Conservation (phyloP, 2,888 invertebrate species). For the Scaptomyza reducta region DNA sequence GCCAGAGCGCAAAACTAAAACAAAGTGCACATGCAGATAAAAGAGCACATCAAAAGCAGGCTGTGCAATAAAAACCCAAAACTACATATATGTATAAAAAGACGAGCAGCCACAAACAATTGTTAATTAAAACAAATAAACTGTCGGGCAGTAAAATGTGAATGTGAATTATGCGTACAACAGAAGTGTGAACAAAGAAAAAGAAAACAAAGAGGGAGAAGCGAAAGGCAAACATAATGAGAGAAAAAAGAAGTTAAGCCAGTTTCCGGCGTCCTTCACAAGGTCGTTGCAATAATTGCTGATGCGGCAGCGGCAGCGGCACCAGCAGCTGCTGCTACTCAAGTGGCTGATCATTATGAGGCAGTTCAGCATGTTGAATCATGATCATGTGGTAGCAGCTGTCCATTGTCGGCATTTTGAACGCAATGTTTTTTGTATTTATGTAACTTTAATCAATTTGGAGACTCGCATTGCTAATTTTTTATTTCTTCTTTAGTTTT, state of each 20-base stretch:
- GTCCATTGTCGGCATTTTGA: conserved; percentile 20
- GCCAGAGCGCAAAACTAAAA: conserved; percentile 60
- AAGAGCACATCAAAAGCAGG: conserved; percentile 39
- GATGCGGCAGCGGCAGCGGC: conserved; percentile 30
- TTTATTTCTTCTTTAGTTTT: neutral
- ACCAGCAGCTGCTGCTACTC: conserved; percentile 12
- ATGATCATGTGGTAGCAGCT: conserved; percentile 30
- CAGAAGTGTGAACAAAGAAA: conserved; percentile 51
- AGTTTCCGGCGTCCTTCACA: conserved; percentile 81
- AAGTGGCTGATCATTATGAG: conserved; percentile 23
- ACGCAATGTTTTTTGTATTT: conserved; percentile 35
- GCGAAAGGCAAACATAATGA: conserved; percentile 35
- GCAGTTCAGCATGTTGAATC: conserved; percentile 17
- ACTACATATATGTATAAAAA: neutral
- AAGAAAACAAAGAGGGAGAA: conserved; percentile 35
- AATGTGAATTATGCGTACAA: conserved; percentile 68
- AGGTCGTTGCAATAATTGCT: conserved; percentile 73
- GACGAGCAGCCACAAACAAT: conserved; percentile 47
- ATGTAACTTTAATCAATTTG: conserved; percentile 46
- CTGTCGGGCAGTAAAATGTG: conserved; percentile 48
- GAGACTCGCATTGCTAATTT: conserved; percentile 7
- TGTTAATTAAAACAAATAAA: conserved; percentile 80
- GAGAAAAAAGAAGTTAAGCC: conserved; percentile 56
- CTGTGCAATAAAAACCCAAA: conserved; percentile 33
- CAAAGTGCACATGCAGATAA: conserved; percentile 65